Conservation (phyloP, 37 sponge, comb jelly and placozoan species). For the Bolinopsis microptera region DNA sequence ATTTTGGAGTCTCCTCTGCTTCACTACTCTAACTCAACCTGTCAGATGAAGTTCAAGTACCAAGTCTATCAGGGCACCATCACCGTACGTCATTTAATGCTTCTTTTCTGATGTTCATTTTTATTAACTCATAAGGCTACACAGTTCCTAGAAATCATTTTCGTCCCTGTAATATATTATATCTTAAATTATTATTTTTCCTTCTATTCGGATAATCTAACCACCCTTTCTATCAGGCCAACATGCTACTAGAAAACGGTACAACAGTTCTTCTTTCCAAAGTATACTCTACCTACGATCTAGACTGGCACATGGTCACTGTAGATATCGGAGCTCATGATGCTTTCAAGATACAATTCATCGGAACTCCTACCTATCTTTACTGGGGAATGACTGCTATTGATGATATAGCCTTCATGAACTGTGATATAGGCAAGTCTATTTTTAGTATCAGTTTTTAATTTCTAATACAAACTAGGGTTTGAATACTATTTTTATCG, state of each 20-base stretch:
- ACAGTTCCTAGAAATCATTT: neutral
- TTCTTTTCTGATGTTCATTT: no score
- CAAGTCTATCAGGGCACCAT: conserved; percentile 17
- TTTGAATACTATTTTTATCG: no score
- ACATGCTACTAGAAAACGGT: conserved; percentile 12
- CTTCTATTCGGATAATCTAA: no score
- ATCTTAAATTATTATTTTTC: no score
- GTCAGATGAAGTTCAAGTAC: conserved; percentile 56
- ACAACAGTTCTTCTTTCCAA: neutral
- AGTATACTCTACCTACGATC: conserved; percentile 11
- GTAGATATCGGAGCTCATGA: conserved; percentile 46
- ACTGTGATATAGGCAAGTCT: conserved; percentile 63
- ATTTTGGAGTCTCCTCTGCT: conserved; percentile 19
- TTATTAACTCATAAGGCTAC: neutral
- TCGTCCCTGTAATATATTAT: no score
- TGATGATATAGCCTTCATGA: conserved; percentile 61
- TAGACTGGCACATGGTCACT: neutral
- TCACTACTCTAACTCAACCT: conserved; percentile 8
- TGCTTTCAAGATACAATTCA: conserved; percentile 21
- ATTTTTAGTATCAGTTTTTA: no score
- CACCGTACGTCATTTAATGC: neutral
- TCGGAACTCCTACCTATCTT: neutral
- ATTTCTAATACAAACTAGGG: no score
- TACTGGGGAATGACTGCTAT: conserved; percentile 66
- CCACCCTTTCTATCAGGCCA: neutral